Evolutionary conservation across 2,888 invertebrate species (phyloP), one percentile per base, ranked within the genome.

Genomic region (Nineta flava): DNA sequence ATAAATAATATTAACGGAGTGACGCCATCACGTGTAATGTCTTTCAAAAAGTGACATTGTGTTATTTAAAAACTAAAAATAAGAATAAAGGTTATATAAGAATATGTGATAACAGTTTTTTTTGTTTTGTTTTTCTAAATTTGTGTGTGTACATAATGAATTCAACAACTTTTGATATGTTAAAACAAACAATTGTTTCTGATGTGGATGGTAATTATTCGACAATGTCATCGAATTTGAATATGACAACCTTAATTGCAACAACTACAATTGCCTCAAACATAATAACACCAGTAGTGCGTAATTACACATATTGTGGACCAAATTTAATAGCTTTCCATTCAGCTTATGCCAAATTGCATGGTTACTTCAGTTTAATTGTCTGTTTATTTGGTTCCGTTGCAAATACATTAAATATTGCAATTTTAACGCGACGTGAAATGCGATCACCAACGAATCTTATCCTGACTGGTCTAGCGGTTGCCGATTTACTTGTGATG

Each of bases 401-500:
- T 40, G 87, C 92, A 51, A 95, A 94, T 65, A 77, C 85, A n/a
- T 75, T 94, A 59, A 95, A 94, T 68, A 87, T 95, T 54, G 82
- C 87, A 40, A 91, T 95, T 10, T 73, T 95, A 48, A 86, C 92
- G 9, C 78, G 90, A 12, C 81, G 84, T 31, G 90, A 93, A 65
- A 94, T 95, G 92, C 72, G 77, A 54, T 88, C 90, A 51, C 84
- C 94, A 3, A 94, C 92, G 26, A 95, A 95, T 69, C 81, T 87
- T 48, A 91, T 95, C 52, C 77, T 95, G 40, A 91, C 91, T 0
- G 88, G 87, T 5, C 72, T 91, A 31, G 95, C 95, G 0, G 81
- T 93, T 9, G 90, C 94, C 13, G 95, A 95, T 64, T 75, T 95
- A 32, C 74, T 92, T n/a, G 93, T 94, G 13, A 94, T 95, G 83